Evolutionary conservation across 2,888 invertebrate species (phyloP).

Genomic region (Drosophila colorata): DNA sequence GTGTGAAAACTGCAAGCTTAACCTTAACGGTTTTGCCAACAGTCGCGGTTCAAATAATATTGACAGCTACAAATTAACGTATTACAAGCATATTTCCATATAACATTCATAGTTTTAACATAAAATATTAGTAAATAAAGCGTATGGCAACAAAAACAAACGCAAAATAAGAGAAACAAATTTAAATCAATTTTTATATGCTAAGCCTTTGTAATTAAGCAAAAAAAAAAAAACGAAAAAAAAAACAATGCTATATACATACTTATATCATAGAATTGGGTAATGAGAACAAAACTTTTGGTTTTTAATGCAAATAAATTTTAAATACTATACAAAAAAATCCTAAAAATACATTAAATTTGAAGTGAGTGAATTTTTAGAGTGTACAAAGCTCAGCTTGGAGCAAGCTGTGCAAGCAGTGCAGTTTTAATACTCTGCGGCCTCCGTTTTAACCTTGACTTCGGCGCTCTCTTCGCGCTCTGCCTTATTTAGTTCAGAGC

Average conservation of each 20-base stretch:
- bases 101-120: conserved; percentile 40
- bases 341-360: neutral
- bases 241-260: conserved; percentile 34
- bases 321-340: conserved; percentile 45
- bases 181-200: conserved; percentile 64
- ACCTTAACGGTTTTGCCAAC: conserved; percentile 26
- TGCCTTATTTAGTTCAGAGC: conserved; percentile 26
- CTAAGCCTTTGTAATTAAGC: conserved; percentile 67
- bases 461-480: conserved; percentile 1
- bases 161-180: conserved; percentile 43
- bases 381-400: neutral
- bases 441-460: conserved; percentile 30
- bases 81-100: conserved; percentile 34
- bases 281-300: conserved; percentile 61
- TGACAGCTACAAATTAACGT: conserved; percentile 30
- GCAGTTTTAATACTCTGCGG: neutral
- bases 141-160: conserved; percentile 18
- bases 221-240: conserved; percentile 1
- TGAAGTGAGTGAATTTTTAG: neutral
- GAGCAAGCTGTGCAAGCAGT: neutral
- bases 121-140: conserved; percentile 57
- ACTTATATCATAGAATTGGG: conserved; percentile 43
- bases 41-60: conserved; percentile 36
- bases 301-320: conserved; percentile 74
- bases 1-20: conserved; percentile 46